phyloP scores from a whole-genome alignment of 2,113 vertebrate genomes.

The Hemiscyllium ocellatum region DNA sequence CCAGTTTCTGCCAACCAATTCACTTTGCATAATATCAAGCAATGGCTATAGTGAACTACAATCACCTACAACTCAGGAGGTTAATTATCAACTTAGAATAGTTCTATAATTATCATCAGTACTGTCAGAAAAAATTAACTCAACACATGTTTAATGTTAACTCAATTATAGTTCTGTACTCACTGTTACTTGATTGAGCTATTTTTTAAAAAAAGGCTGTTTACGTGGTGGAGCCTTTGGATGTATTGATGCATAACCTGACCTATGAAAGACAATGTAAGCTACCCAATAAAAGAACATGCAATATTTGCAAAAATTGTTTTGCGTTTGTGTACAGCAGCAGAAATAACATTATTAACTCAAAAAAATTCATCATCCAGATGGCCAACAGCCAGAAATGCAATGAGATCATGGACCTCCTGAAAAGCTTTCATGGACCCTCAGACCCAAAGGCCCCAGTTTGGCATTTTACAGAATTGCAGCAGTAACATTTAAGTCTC shows the following conservation, averaged over 20 bases:
- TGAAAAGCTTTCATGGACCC: neutral
- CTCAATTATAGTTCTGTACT: neutral
- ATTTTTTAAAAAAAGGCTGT: neutral
- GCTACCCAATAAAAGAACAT: neutral
- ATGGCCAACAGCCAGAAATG: neutral
- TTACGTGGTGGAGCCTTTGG: neutral
- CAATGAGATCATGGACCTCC: neutral
- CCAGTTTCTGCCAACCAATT: neutral
- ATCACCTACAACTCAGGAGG: neutral
- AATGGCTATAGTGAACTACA: neutral
- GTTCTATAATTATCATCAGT: neutral
- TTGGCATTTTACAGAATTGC: neutral
- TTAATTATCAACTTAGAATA: neutral
- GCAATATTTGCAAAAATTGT: neutral
- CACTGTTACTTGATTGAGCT: neutral
- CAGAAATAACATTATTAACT: neutral
- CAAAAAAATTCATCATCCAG: neutral
- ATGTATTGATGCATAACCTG: neutral
- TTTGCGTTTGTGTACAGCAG: neutral
- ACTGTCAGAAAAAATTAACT: neutral
- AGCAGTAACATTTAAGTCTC: neutral
- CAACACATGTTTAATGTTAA: neutral
- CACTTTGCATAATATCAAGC: neutral
- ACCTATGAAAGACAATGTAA: neutral
- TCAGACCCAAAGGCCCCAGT: neutral